Evolutionary conservation across 2,113 vertebrate genomes (phyloP).

Genomic region (Seriola dumerili): DNA sequence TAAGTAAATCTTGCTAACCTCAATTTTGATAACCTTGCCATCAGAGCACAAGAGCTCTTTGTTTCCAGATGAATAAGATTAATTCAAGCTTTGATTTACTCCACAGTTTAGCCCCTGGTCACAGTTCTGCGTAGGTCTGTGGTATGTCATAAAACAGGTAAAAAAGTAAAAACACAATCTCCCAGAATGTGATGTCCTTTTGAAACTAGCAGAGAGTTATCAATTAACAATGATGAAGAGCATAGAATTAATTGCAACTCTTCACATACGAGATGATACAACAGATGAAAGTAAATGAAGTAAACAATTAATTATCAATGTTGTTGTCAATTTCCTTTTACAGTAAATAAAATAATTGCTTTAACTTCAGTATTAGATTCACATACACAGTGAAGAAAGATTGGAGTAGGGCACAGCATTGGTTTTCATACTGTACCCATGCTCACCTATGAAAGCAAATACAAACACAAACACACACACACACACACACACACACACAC

Average conservation of each 20-base stretch:
- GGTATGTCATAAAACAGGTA: neutral
- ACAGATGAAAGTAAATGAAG: neutral
- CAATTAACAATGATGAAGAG: too few relatives aligned
- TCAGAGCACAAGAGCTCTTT: neutral
- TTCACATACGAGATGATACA: neutral
- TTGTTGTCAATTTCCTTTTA: neutral
- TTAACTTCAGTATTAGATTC: neutral
- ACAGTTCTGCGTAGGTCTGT: neutral
- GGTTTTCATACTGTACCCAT: neutral
- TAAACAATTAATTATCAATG: neutral
- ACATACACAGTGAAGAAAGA: neutral
- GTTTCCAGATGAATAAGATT: neutral
- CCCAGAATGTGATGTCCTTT: neutral
- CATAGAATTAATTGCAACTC: neutral
- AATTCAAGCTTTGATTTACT: slow-evolving; percentile 1
- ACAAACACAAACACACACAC: too few relatives aligned
- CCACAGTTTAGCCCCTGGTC: neutral
- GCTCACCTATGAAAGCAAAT: neutral
- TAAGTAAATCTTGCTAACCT: neutral
- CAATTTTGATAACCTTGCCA: neutral
- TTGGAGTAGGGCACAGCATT: neutral
- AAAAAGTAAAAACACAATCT: neutral
- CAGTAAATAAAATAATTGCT: neutral
- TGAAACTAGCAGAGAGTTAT: too few relatives aligned
- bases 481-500: too few relatives aligned